phyloP scores from a whole-genome alignment of 92 coral and sea anemone genomes.

The Umimayanthus chanpuru region DNA sequence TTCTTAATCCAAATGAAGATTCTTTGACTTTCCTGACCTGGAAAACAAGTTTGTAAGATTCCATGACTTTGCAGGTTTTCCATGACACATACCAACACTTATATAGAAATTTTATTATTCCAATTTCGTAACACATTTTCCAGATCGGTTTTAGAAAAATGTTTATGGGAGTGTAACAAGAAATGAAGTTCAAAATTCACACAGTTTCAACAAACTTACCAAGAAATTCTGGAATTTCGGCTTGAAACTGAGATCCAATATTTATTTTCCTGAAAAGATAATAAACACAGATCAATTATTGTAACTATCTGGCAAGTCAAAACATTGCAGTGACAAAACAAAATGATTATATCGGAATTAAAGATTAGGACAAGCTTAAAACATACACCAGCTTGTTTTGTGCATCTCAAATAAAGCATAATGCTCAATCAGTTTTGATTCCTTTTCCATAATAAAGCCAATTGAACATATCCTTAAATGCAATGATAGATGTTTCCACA shows the following conservation, averaged over 20 bases:
- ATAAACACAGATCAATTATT: not conserved
- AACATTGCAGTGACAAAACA: not conserved
- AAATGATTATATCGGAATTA: not conserved
- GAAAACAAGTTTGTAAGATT: too few species aligned
- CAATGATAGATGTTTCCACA: not conserved
- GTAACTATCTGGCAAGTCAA: not conserved
- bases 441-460: not conserved
- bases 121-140: too few species aligned
- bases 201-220: constrained; percentile 54
- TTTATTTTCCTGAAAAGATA: constrained; percentile 82
- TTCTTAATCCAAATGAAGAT: too few species aligned
- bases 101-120: too few species aligned
- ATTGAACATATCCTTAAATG: too few species aligned
- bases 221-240: constrained; percentile 78
- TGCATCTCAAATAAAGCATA: not conserved
- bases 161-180: too few species aligned
- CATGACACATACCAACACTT: too few species aligned
- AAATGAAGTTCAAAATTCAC: too few species aligned
- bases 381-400: not conserved
- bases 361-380: not conserved
- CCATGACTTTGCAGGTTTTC: too few species aligned
- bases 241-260: constrained; percentile 92
- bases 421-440: not conserved
- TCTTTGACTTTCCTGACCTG: too few species aligned
- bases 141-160: too few species aligned